Conservation (phyloP, 1,140 invertebrate genomes). For the Probaryconus sp. region DNA sequence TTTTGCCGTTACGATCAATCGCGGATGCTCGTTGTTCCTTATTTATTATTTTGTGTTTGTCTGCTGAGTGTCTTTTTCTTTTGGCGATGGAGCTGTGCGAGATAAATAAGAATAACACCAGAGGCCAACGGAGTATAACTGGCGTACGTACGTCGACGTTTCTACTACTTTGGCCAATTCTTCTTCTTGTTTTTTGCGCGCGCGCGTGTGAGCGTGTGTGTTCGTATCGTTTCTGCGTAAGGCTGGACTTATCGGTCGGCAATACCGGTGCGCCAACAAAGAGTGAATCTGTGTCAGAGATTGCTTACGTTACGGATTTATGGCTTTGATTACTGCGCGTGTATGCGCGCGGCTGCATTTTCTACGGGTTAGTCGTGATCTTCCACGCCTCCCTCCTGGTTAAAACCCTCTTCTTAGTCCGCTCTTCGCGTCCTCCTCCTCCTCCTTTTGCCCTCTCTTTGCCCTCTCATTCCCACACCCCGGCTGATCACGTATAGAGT, state of each 20-base stretch:
- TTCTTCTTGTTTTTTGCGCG: too few relatives aligned
- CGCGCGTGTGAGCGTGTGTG: too few relatives aligned
- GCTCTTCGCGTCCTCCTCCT: conserved; percentile 24
- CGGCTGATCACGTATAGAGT: conserved; percentile 66
- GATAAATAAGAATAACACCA: conserved; percentile 9
- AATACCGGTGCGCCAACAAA: conserved; percentile 18
- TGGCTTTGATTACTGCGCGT: conserved; percentile 68
- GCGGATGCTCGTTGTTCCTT: too few relatives aligned
- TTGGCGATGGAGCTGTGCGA: not conserved
- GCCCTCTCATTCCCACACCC: conserved; percentile 29
- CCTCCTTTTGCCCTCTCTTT: conserved; percentile 12
- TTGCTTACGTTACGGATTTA: conserved; percentile 69
- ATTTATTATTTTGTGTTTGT: not conserved
- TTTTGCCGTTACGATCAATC: too few relatives aligned
- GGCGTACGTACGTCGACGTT: conserved; percentile 8
- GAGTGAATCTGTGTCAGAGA: conserved; percentile 68
- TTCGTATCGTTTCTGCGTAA: conserved; percentile 1
- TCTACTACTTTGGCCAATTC: conserved; percentile 10
- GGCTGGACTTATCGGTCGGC: conserved; percentile 21
- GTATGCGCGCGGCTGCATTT: conserved; percentile 65
- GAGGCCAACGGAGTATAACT: conserved; percentile 19
- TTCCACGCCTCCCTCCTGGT: conserved; percentile 66
- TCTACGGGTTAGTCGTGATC: conserved; percentile 73
- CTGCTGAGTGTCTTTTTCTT: conserved; percentile 1
- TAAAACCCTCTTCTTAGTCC: conserved; percentile 23